Evolutionary conservation across 2,888 invertebrate genomes (phyloP), one percentile per base, ranked within the genome.

Genomic region (Gerosis bhagava): DNA sequence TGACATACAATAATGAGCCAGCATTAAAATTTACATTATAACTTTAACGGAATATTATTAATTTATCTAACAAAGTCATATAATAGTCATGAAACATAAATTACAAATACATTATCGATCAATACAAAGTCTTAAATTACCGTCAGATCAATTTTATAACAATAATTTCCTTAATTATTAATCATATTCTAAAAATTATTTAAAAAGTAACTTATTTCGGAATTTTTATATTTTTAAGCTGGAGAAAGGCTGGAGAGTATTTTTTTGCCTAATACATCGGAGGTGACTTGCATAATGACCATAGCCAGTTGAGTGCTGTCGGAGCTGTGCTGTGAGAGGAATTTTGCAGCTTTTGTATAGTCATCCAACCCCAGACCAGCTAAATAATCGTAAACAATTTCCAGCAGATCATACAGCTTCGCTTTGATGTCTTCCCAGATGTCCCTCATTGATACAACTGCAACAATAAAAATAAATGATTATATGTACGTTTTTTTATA

Each of bases 361-460:
- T 87, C 84, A 0, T 78, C 67, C 10, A 88, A 40, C 0, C 83
- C 84, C 51, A 88, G 52, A 0, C 83, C 83, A 0, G 77, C 75
- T 3, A 87, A 59, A 52, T 79, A 86, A 51, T 88, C 86, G 42
- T 84, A 88, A 0, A 84, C 86, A 2, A 87, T 65, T 12, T 86
- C 83, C 39, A 78, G 74, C 4, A 88, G 32, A 4, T 83, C 84
- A 0, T 65, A 57, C 0, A 87, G 59, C 40, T 78, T 74, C 0
- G 55, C 59, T 36, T 69, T 82, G 24, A 87, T 63, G 0, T 84
- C 81, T 1, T 70, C 46, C 87, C 87, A 87, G 21, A 83, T 57
- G 1, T 83, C 79, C 28, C 86, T 61, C 83, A 87, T 80, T 1
- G 86, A 75, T 10, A 84, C 71, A 34, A 67, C 87, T 87, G 67